Base-by-base conservation (phyloP, 2,113 vertebrate species). In the Etia nguti region DNA sequence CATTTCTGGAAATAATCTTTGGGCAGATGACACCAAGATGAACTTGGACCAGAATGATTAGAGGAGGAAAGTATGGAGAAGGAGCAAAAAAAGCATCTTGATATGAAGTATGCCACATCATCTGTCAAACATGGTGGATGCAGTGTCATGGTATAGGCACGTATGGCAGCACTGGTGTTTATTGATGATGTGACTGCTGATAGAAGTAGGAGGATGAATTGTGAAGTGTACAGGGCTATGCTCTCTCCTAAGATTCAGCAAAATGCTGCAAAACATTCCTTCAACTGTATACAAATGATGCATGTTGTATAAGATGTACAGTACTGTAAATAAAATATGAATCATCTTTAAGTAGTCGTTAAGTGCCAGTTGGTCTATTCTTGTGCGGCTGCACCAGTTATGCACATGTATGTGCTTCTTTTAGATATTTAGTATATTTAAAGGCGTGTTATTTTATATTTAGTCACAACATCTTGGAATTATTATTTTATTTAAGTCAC, bases 391-490 rank as follows among this genome's bases (percentile, higher is more conserved):
- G 26, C 41, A 29, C 79, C 41, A 10, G 18, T 60, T 59, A 48
- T 38, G 18, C 57, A 52, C 41, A n/a, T 60, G 68, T 73, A 65
- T 50, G 46, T 59, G 60, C 20, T 82, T 48, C 3, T 34, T 62
- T 68, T 5, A 34, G 43, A 82, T 86, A 89, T 43, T 80, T 75
- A n/a, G 75, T 80, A 38, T 36, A 84, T 88, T 85, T 88, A 88
- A 86, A 89, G 34, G 10, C 34, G 16, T 80, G 46, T 82, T 88
- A 18, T 83, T 88, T 87, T 83, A 88, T 88, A 88, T 89, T 89
- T 80, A 87, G 43, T 75, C 20, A 36, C 22, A 36, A 77, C 77
- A 90, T 89, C 68, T 80, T 75, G 77, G 60, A 48, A 48, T 48
- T 29, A 48, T 75, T 13, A 41, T 70, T 43, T 48, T 12, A 48